Conservation (phyloP, 2,888 invertebrate species). For the Pachliopta kotzebuea region DNA sequence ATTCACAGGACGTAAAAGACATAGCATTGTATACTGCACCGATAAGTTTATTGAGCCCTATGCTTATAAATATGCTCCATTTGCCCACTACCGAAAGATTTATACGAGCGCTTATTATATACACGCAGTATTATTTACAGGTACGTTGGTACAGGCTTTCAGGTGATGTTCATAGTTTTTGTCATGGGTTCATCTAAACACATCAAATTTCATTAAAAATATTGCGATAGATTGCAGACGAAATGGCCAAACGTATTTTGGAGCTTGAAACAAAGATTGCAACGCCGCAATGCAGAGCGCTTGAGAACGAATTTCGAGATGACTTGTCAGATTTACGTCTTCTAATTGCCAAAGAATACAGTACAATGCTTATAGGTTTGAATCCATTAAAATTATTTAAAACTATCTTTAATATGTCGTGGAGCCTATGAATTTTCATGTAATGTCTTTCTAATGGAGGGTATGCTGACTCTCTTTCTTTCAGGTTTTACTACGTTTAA, state of each 20-base stretch:
- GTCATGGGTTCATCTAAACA: not conserved
- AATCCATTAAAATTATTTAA: constrained; percentile 14
- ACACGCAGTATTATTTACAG: constrained; percentile 82
- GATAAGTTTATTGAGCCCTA: constrained; percentile 71
- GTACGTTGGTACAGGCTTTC: constrained; percentile 48
- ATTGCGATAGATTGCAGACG: constrained; percentile 72
- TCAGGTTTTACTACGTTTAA: no score
- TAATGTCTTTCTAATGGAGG: no score
- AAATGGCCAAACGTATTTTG: constrained; percentile 73
- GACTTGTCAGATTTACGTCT: constrained; percentile 81
- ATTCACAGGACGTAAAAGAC: constrained; percentile 65
- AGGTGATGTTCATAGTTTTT: constrained; percentile 10
- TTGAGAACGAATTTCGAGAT: constrained; percentile 72
- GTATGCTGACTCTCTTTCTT: no score
- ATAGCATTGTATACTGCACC: constrained; percentile 81
- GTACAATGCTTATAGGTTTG: constrained; percentile 78
- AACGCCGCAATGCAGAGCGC: constrained; percentile 68
- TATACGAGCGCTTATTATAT: constrained; percentile 82
- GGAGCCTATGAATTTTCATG: no score
- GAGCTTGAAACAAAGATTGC: constrained; percentile 76
- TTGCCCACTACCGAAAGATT: constrained; percentile 81
- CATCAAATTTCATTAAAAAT: constrained; percentile 8
- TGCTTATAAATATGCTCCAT: constrained; percentile 82
- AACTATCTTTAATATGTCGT: no score
- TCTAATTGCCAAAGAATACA: constrained; percentile 82